Conservation (phyloP, 64 coral and sea anemone species). For the Stichodactyla mertensii region DNA sequence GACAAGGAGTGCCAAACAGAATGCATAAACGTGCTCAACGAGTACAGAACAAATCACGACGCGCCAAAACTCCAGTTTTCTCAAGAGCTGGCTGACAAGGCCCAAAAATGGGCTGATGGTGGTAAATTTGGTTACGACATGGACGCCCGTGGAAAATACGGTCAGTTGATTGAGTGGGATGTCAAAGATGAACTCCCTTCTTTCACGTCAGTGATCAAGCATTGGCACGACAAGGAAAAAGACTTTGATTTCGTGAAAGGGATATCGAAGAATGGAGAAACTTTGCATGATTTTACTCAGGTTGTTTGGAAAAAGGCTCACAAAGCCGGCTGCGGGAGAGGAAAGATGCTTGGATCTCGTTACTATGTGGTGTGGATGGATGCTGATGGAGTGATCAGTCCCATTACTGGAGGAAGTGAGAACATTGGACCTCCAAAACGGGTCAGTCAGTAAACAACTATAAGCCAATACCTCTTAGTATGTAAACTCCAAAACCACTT, state of each 20-base stretch:
- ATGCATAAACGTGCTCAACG: conserved; percentile 75
- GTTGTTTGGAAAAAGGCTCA: conserved; percentile 83
- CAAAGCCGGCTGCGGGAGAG: conserved; percentile 66
- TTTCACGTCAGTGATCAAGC: conserved; percentile 71
- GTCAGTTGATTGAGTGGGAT: conserved; percentile 91
- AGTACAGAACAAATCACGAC: conserved; percentile 66
- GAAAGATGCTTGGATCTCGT: conserved; percentile 63
- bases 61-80: conserved; percentile 58
- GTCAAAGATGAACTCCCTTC: conserved; percentile 58
- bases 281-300: conserved; percentile 84
- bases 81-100: conserved; percentile 52
- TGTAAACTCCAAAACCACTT: too few species aligned
- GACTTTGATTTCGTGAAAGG: conserved; percentile 64
- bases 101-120: conserved; percentile 79
- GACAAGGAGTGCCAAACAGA: conserved; percentile 56
- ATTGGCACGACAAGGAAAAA: conserved; percentile 86
- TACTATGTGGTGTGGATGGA: conserved; percentile 98
- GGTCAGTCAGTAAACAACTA: conserved; percentile 15
- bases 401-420: conserved; percentile 1
- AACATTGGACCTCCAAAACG: conserved; percentile 58
- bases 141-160: conserved; percentile 68
- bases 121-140: conserved; percentile 87
- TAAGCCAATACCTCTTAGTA: neutral
- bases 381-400: conserved; percentile 68
- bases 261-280: conserved; percentile 62